Evolutionary conservation across 2,888 invertebrate genomes (phyloP).

Genomic region (Drosophila emarginata): DNA sequence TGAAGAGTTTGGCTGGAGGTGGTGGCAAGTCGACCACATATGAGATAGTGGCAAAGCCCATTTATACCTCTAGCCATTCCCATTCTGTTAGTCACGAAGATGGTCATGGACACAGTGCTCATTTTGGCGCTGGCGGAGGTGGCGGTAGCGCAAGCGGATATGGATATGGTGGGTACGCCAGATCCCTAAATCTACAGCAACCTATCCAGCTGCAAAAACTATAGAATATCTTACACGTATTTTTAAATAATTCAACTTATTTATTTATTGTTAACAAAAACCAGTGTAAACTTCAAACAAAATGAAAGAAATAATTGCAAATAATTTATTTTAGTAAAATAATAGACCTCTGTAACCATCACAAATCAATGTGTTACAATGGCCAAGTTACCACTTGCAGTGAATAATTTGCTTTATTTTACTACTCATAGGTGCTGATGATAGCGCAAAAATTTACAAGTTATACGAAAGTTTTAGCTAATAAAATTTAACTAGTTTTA

Average conservation of each 20-base stretch:
- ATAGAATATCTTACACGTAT: slow-evolving; percentile 7
- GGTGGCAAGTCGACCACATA: slow-evolving; percentile 91
- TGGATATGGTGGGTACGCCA: slow-evolving; percentile 84
- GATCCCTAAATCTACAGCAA: slow-evolving; percentile 73
- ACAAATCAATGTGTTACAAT: slow-evolving; percentile 13
- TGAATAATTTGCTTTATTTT: no score
- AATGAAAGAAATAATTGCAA: neutral
- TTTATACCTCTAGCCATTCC: slow-evolving; percentile 87
- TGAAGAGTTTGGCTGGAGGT: slow-evolving; percentile 87
- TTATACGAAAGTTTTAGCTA: neutral
- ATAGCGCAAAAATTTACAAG: no score
- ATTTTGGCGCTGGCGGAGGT: slow-evolving; percentile 62
- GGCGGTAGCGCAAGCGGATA: slow-evolving; percentile 84
- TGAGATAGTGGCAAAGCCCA: slow-evolving; percentile 92
- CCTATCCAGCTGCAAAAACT: slow-evolving; percentile 52
- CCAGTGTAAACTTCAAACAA: slow-evolving; percentile 8
- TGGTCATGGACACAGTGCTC: slow-evolving; percentile 81
- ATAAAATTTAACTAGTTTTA: neutral
- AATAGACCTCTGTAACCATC: neutral
- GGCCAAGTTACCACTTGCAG: no score
- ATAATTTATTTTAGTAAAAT: neutral
- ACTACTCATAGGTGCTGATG: no score
- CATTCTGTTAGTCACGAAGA: slow-evolving; percentile 86
- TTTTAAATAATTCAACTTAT: slow-evolving; percentile 28
- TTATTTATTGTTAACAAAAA: slow-evolving; percentile 36